Conservation (phyloP, 2,797 vertebrate species). For the Clarias laeviceps region DNA sequence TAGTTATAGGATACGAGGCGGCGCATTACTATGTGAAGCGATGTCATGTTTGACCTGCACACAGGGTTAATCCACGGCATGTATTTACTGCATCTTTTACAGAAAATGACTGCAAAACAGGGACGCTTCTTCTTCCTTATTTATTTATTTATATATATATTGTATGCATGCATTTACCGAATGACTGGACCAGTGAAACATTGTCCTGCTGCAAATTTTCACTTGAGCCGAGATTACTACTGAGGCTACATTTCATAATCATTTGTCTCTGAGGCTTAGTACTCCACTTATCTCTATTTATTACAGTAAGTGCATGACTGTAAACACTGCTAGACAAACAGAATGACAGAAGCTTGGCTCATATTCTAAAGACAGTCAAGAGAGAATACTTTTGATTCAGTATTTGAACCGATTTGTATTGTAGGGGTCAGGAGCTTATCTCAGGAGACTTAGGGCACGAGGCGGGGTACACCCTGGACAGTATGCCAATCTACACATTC, state of each 20-base stretch:
- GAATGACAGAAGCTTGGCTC: constrained; percentile 23
- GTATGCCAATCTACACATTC: too few species aligned
- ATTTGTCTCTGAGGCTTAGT: constrained; percentile 51
- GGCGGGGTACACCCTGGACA: too few species aligned
- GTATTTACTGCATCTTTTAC: neutral
- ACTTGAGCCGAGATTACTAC: constrained; percentile 49
- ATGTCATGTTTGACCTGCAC: neutral
- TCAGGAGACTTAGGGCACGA: too few species aligned
- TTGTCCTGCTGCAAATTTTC: constrained; percentile 45
- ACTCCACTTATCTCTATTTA: constrained; percentile 48
- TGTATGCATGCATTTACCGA: neutral
- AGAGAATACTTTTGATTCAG: neutral
- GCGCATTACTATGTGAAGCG: constrained; percentile 3
- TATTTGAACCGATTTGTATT: neutral
- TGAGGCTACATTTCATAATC: constrained; percentile 42
- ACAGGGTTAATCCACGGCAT: neutral
- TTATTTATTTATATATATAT: too few species aligned
- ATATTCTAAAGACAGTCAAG: neutral
- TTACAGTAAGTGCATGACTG: constrained; percentile 45
- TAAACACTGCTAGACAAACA: constrained; percentile 47
- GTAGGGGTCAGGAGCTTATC: too few species aligned
- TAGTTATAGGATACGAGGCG: constrained; percentile 33
- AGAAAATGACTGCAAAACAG: constrained; percentile 4
- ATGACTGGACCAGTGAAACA: constrained; percentile 23
- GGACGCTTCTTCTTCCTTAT: neutral